A percentile compares a stretch with the other conserved stretches of the same genome.
Conservation (phyloP, 2,888 invertebrate genomes). For the Pristionchus entomophagus region DNA sequence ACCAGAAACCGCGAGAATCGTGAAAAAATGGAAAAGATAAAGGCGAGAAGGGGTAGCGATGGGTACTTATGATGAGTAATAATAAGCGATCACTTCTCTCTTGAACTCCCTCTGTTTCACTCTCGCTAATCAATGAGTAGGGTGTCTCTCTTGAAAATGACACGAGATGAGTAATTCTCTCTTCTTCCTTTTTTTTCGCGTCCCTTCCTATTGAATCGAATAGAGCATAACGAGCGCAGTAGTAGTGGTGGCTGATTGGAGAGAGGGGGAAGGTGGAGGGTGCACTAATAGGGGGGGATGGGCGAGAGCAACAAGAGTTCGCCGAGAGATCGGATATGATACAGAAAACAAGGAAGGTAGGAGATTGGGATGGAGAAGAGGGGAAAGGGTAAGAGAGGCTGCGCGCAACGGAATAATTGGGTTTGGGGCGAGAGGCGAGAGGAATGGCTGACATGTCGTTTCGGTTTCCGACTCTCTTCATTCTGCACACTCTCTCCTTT, state of each 20-base stretch:
- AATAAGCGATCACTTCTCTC: not conserved
- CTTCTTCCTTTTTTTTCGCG: not conserved
- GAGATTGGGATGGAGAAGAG: not conserved
- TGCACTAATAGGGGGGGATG: not conserved
- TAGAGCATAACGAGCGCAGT: not conserved
- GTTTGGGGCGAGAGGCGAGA: not conserved
- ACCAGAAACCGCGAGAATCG: not conserved
- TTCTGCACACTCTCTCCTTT: too few species aligned
- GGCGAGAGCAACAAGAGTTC: not conserved
- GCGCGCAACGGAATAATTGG: constrained; percentile 2
- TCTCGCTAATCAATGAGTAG: constrained; percentile 3
- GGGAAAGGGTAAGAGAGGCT: not conserved
- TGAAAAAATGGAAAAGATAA: not conserved
- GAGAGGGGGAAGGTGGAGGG: not conserved
- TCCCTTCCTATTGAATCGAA: not conserved
- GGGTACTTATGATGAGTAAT: not conserved
- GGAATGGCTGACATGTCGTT: not conserved
- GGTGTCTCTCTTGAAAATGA: constrained; percentile 2
- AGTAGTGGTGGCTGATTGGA: not conserved
- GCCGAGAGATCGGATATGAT: not conserved
- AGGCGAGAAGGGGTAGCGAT: not conserved
- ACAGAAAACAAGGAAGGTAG: not conserved
- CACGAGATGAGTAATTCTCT: not conserved
- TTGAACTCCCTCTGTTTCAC: constrained; percentile 5
- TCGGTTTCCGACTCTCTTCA: too few species aligned